Conservation (phyloP, 2,888 invertebrate species). For the Meiosimyza decipiens region DNA sequence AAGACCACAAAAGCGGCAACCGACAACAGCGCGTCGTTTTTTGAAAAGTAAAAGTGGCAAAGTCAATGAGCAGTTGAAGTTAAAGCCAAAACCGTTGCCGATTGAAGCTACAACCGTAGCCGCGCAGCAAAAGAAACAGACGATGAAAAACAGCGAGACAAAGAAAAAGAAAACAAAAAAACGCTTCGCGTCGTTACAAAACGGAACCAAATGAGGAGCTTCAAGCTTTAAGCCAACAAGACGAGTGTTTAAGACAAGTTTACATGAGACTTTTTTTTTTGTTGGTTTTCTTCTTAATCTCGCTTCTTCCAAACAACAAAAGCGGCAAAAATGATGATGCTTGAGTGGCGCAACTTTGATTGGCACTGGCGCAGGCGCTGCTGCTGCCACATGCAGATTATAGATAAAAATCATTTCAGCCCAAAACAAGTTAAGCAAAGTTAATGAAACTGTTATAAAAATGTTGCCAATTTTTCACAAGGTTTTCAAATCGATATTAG, state of each 20-base stretch:
- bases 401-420: no score
- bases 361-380: no score
- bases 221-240: no score
- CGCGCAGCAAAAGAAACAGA: not conserved
- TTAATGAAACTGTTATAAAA: no score
- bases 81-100: not conserved
- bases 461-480: no score
- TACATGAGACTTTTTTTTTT: not conserved
- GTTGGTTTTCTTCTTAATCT: no score
- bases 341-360: no score
- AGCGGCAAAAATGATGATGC: no score
- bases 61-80: slow-evolving; percentile 28
- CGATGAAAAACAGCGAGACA: not conserved
- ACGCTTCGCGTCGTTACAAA: not conserved
- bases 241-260: slow-evolving; percentile 9
- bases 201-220: slow-evolving; percentile 13
- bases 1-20: slow-evolving; percentile 20
- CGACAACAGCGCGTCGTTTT: slow-evolving; percentile 3
- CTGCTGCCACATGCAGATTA: no score
- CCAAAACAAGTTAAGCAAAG: no score
- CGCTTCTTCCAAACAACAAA: no score
- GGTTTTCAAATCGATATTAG: no score
- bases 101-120: not conserved
- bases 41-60: slow-evolving; percentile 36
- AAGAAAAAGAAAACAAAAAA: not conserved